Evolutionary conservation across 1,140 invertebrate species (phyloP).

Genomic region (Drosophila trapezifrons): DNA sequence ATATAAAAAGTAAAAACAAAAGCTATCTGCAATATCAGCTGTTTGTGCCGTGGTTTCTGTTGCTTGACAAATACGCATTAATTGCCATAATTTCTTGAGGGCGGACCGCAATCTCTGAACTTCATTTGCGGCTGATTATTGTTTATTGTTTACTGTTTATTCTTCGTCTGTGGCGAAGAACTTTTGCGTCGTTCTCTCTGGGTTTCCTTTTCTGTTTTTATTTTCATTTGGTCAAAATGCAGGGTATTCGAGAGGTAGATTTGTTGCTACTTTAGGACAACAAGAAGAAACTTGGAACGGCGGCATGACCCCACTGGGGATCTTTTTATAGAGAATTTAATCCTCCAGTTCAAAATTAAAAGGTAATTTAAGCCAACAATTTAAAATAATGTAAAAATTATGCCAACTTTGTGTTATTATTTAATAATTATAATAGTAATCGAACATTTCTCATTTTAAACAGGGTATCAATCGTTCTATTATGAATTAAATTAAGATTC

Average conservation of each 20-base stretch:
- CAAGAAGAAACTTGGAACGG: no score
- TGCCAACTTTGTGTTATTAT: no score
- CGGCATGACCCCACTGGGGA: no score
- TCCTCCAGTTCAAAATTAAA: no score
- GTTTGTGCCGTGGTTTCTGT: conserved; percentile 8
- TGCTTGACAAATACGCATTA: conserved; percentile 24
- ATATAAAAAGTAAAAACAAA: not conserved
- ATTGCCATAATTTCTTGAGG: conserved; percentile 13
- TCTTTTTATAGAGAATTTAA: no score
- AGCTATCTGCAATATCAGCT: conserved; percentile 7
- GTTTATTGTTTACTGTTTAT: conserved; percentile 29
- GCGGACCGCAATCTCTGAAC: conserved; percentile 28
- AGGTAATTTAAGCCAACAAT: no score
- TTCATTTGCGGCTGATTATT: conserved; percentile 34
- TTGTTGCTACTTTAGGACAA: not conserved
- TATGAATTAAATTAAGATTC: not conserved
- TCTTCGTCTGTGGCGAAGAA: conserved; percentile 36
- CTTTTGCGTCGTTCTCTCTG: conserved; percentile 56
- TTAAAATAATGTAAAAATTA: no score
- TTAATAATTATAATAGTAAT: no score
- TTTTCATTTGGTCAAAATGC: conserved; percentile 13
- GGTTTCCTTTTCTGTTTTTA: conserved; percentile 14
- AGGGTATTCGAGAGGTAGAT: not conserved
- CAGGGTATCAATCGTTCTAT: not conserved
- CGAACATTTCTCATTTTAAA: not conserved